Evolutionary conservation across 2,113 vertebrate genomes (phyloP), one percentile per base, ranked within the genome.

Genomic region (Anseranas semipalmata): DNA sequence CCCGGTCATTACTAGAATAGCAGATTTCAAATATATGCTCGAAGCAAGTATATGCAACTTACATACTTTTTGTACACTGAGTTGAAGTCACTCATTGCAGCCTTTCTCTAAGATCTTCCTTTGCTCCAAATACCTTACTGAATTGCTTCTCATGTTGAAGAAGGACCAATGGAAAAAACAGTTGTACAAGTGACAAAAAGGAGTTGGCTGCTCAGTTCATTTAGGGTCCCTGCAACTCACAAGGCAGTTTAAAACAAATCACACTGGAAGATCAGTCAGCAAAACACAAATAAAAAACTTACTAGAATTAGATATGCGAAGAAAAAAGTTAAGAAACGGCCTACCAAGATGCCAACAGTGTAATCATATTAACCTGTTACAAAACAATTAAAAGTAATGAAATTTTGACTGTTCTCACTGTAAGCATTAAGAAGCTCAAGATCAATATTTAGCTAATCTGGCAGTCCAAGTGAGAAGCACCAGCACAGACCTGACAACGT

Each of bases 351-450:
- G 46, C 35, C 63, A 91, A 45, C 5, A 62, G 8, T 66, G 12
- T 65, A 52, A 92, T 62, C 83, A 17, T 22, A 63, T 43, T 80
- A 83, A 19, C 21, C 60, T 41, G 19, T 56, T 77, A 84, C 43
- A 84, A 74, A 94, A 62, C 62, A 93, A 82, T 60, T 85, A 89
- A 58, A 89, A 87, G 66, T 45, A 93, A 93, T 62, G 53, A 85
- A 75, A 65, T 70, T 87, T 82, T 79, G 52, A 87, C 52, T 81
- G n/a, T 52, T 90, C 55, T 92, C 32, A 50, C 41, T 45, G 7
- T 59, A 92, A 73, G 41, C 17, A 41, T 71, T 90, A 84, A 86
- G 41, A 83, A 76, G 35, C 24, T 83, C 53, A 90, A 73, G 24
- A 84, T 71, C 16, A 89, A 45, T 53, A 58, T 53, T 89, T 32